Evolutionary conservation across 2,888 invertebrate species (phyloP), one percentile per base, ranked within the genome.

Genomic region (Nasonovia ribisnigri): DNA sequence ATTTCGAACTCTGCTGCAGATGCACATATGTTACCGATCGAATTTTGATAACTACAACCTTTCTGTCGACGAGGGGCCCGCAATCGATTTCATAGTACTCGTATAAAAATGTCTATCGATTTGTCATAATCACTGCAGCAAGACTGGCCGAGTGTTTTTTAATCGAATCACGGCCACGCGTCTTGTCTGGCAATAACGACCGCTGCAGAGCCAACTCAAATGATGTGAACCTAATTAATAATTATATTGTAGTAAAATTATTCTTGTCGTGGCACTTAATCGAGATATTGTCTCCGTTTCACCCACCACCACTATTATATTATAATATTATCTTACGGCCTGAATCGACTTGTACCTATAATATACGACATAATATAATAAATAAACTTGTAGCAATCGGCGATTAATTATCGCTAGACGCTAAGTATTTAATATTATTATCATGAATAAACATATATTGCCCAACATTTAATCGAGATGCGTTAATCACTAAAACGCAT

Each of bases 1-100:
- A 67, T 67, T 60, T 91, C n/a, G 54, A 91, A 86, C 86, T 43
- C 91, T 86, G 42, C 91, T 54, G 84, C 46, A 46, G 46, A 84
- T 29, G 77, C 20, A 88, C 42, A 51, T 5, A 54, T 84, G 91
- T 51, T 60, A 77, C 90, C 24, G 36, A 13, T 91, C 86, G 86
- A 46, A n/a, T 91, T 91, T 91, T 86, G 86, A 91, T 91, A 60
- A 91, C 84, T 57, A 54, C 54, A 20, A 54, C 54, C 1, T 24
- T 36, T 10, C n/a, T 36, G 36, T 43, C 46, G 20, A 6, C 43
- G 88, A 48, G 48, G 26, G 46, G 57, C 84, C n/a, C 10, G 36
- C 24, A 57, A 57, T 91, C 86, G n/a, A 86, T 91, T 86, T n/a
- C 24, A 26, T 86, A 60, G 1, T 46, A 86, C 36, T 43, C 36